Evolutionary conservation across 2,113 vertebrate species (phyloP).

Genomic region (Potamarius usumacintae): DNA sequence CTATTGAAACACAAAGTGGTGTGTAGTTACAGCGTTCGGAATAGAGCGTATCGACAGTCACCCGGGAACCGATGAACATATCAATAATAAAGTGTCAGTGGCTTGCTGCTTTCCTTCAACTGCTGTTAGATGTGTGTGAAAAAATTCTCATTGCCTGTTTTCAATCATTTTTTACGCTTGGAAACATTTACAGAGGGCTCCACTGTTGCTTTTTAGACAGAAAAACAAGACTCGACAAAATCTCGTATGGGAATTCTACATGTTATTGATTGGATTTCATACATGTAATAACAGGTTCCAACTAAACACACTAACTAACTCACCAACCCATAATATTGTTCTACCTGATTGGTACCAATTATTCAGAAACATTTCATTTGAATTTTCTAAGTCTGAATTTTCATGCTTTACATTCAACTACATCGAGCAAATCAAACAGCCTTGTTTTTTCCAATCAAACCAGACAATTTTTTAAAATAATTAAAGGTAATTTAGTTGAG

Average conservation of each 20-base stretch:
- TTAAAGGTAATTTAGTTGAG: neutral
- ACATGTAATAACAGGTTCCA: neutral
- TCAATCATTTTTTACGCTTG: neutral
- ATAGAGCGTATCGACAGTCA: neutral
- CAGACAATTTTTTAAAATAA: neutral
- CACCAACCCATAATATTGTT: neutral
- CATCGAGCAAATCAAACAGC: neutral
- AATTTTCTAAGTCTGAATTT: neutral
- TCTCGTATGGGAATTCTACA: neutral
- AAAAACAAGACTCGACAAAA: neutral
- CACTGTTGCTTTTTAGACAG: neutral
- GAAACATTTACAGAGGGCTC: neutral
- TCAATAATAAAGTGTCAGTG: neutral
- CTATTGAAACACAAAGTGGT: conserved; percentile 1
- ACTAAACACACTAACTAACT: neutral
- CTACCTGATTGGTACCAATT: neutral
- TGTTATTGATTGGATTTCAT: neutral
- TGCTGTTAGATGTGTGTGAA: neutral
- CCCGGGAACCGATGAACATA: conserved; percentile 16
- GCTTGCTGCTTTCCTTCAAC: neutral
- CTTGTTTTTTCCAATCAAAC: neutral
- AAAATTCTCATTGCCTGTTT: neutral
- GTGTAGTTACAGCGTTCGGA: neutral
- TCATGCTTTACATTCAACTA: neutral
- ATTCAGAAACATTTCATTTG: neutral